These are phyloP conservation scores for Babylonia areolata DNA, from an alignment of 1,140 invertebrate species.

Conservation along the genomic window DNA sequence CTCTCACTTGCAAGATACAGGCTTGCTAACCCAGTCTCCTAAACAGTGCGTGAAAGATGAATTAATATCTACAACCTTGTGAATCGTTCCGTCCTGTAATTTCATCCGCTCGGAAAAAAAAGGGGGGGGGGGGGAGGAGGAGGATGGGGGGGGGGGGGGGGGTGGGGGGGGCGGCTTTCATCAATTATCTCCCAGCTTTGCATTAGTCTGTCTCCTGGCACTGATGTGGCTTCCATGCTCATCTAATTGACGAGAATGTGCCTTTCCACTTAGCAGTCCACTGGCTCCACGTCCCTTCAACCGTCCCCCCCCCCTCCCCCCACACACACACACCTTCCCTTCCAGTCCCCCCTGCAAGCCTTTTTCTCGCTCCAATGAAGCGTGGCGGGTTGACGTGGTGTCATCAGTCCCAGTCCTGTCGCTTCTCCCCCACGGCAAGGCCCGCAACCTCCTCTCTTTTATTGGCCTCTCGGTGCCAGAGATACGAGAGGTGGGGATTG, in stretches of 20 bases:
- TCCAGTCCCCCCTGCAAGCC: not conserved
- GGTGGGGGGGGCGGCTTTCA: too few species aligned
- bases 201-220: not conserved
- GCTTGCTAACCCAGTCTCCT: too few species aligned
- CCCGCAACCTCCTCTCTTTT: not conserved
- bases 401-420: not conserved
- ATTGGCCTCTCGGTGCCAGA: not conserved
- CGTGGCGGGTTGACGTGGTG: not conserved
- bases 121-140: too few species aligned
- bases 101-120: too few species aligned
- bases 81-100: too few species aligned
- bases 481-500: too few species aligned
- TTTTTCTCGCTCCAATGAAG: conserved; percentile 6
- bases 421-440: not conserved
- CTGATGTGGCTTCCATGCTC: not conserved
- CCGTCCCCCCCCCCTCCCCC: not conserved
- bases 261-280: not conserved
- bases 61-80: too few species aligned
- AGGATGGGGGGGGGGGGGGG: too few species aligned
- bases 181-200: not conserved
- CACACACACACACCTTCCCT: not conserved
- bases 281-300: not conserved
- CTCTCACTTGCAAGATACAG: too few species aligned
- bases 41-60: too few species aligned
- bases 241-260: not conserved